Percentiles rank a stretch among this genome's conserved stretches.
Conservation (phyloP, 2,113 vertebrate genomes). For the Dipodomys stephensi region DNA sequence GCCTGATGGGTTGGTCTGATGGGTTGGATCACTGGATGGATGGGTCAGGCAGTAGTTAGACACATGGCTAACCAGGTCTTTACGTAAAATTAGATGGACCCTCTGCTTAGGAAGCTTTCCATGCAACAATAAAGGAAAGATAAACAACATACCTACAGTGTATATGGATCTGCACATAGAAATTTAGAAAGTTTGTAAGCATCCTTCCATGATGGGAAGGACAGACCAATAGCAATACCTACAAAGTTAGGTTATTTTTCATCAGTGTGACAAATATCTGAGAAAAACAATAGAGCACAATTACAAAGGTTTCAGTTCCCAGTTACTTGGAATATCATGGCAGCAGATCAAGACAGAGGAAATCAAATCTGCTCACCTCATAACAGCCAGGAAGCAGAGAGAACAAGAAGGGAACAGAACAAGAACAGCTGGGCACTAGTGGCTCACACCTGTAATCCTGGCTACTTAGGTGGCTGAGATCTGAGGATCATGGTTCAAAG, state of each 20-base stretch:
- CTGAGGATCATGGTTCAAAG: too few species aligned
- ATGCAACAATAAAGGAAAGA: not conserved
- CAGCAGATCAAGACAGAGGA: not conserved
- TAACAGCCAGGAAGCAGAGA: not conserved
- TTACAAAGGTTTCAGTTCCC: not conserved
- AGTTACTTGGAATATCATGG: not conserved
- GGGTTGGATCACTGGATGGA: not conserved
- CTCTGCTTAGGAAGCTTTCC: not conserved
- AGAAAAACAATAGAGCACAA: not conserved
- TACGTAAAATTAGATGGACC: not conserved
- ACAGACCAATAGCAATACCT: not conserved
- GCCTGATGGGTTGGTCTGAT: not conserved
- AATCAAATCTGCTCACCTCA: not conserved
- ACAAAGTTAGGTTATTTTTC: not conserved
- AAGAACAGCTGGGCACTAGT: too few species aligned
- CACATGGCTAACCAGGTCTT: not conserved
- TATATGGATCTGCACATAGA: not conserved
- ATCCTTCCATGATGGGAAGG: not conserved
- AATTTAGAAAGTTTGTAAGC: not conserved
- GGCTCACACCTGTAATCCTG: too few species aligned
- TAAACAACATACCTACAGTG: not conserved
- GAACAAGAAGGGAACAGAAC: not conserved
- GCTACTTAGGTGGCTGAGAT: too few species aligned
- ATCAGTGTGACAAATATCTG: not conserved
- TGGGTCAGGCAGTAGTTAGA: not conserved